A percentile compares a stretch with the other conserved stretches of the same genome.
Conservation (phyloP, 1,140 invertebrate genomes). For the Xylocopa sonorina region DNA sequence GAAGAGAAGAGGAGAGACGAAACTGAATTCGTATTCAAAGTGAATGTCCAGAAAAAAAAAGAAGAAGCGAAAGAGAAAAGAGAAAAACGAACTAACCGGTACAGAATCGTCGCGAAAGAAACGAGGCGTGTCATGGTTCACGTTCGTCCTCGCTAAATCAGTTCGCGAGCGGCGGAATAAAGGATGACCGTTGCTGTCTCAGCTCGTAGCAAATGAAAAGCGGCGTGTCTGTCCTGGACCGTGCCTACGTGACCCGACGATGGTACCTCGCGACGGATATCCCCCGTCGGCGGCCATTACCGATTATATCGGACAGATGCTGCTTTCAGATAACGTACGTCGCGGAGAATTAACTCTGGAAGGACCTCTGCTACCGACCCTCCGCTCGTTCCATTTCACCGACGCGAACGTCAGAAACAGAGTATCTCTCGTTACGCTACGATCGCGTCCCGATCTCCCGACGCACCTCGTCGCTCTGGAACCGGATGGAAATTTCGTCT, state of each 20-base stretch:
- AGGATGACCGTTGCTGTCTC: constrained; percentile 45
- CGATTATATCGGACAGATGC: constrained; percentile 7
- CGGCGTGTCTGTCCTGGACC: constrained; percentile 11
- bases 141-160: constrained; percentile 21
- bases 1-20: too few species aligned
- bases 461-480: too few species aligned
- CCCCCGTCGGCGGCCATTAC: constrained; percentile 6
- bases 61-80: too few species aligned
- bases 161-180: constrained; percentile 36
- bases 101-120: background rate
- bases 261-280: constrained; percentile 1
- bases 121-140: constrained; percentile 19
- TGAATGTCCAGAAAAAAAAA: too few species aligned
- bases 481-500: too few species aligned
- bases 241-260: constrained; percentile 32
- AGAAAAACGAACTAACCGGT: background rate
- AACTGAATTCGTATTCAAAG: too few species aligned
- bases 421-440: background rate
- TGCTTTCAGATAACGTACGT: constrained; percentile 11
- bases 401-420: constrained; percentile 1
- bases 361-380: background rate
- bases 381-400: background rate
- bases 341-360: background rate
- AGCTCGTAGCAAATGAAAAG: constrained; percentile 36
- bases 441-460: too few species aligned